A percentile compares a stretch with the other conserved stretches of the same genome.
Conservation (phyloP, 2,888 invertebrate genomes). For the Agrochola litura region DNA sequence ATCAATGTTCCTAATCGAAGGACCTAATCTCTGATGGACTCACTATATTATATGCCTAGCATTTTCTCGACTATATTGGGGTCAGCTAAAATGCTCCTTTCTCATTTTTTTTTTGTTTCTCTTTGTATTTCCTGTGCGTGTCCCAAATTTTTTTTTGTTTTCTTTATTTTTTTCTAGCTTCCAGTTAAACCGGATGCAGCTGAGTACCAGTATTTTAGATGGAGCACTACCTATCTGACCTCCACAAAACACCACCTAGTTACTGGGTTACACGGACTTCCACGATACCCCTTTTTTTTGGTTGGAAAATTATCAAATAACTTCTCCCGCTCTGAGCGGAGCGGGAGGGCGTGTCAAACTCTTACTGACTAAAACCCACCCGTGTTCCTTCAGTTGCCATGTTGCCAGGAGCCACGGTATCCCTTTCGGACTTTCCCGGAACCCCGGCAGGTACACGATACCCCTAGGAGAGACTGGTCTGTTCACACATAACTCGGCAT, state of each 20-base stretch:
- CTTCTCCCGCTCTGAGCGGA: too few relatives aligned
- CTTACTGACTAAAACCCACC: too few relatives aligned
- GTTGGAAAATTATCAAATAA: too few relatives aligned
- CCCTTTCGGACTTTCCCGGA: too few relatives aligned
- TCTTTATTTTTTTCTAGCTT: neutral
- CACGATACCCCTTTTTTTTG: neutral
- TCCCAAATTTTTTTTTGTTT: too few relatives aligned
- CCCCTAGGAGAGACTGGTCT: neutral
- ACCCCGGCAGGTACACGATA: neutral
- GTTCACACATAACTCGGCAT: neutral
- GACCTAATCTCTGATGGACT: neutral
- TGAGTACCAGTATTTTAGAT: neutral
- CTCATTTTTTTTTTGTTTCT: too few relatives aligned
- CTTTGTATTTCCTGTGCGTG: too few relatives aligned
- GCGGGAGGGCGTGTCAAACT: too few relatives aligned
- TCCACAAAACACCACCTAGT: neutral
- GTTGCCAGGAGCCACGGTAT: too few relatives aligned
- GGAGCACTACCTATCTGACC: neutral
- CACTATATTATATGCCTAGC: neutral
- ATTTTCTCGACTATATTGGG: neutral
- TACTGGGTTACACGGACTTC: neutral
- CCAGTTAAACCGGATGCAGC: neutral
- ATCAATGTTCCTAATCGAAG: neutral
- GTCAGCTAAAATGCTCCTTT: too few relatives aligned
- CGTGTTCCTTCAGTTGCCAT: too few relatives aligned